phyloP scores from a whole-genome alignment of 2,797 vertebrate species.

The Trematomus bernacchii region DNA sequence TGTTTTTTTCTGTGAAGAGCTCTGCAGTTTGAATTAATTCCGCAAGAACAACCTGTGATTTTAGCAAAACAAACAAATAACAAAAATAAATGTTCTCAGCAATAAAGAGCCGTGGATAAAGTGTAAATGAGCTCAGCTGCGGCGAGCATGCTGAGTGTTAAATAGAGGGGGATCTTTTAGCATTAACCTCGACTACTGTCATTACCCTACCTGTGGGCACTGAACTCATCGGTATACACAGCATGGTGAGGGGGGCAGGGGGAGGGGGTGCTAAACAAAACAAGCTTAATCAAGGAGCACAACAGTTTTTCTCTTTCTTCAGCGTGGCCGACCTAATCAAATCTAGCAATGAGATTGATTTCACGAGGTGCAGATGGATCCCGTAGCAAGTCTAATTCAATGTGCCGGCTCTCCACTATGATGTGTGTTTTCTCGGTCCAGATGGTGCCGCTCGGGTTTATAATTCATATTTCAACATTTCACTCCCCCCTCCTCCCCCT shows the following conservation, averaged over 20 bases:
- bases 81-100: constrained; percentile 33
- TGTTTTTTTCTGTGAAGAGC: constrained; percentile 16
- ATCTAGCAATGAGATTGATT: constrained; percentile 84
- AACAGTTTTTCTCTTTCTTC: constrained; percentile 79
- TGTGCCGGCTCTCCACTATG: constrained; percentile 71
- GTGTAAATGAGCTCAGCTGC: constrained; percentile 60
- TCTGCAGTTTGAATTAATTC: constrained; percentile 26
- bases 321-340: constrained; percentile 82
- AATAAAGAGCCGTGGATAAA: constrained; percentile 52
- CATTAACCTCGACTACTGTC: constrained; percentile 75
- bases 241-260: constrained; percentile 59
- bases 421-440: constrained; percentile 83
- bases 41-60: constrained; percentile 22
- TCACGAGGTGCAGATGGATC: constrained; percentile 85
- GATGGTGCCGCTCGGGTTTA: constrained; percentile 82
- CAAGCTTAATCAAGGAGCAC: constrained; percentile 81
- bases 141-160: constrained; percentile 68
- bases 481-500: constrained; percentile 4
- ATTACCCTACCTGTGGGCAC: constrained; percentile 76
- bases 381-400: constrained; percentile 82
- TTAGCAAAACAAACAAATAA: constrained; percentile 30
- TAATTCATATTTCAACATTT: constrained; percentile 84
- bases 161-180: constrained; percentile 68
- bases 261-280: constrained; percentile 64
- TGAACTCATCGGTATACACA: constrained; percentile 69